Conservation (phyloP, 2,888 invertebrate species). For the Pinctada fucata region DNA sequence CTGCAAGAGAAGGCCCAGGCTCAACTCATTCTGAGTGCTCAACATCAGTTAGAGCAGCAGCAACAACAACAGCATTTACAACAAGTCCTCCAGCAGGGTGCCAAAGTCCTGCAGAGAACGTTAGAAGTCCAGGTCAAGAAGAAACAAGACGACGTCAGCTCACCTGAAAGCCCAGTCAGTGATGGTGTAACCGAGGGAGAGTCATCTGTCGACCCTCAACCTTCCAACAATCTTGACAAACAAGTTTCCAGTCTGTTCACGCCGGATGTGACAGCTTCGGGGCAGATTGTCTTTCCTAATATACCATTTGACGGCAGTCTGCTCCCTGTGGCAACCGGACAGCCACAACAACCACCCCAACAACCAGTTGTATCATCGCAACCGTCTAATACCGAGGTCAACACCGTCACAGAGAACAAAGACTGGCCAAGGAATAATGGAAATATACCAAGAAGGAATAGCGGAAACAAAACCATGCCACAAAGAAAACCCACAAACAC, state of each 20-base stretch:
- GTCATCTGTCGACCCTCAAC: slow-evolving; percentile 38
- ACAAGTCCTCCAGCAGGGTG: slow-evolving; percentile 50
- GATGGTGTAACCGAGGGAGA: slow-evolving; percentile 25
- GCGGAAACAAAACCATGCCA: slow-evolving; percentile 17
- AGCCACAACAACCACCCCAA: not conserved
- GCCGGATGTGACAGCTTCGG: slow-evolving; percentile 36
- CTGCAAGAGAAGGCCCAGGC: slow-evolving; percentile 81
- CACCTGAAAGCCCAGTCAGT: slow-evolving; percentile 28
- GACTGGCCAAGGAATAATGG: slow-evolving; percentile 44
- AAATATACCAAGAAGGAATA: slow-evolving; percentile 33
- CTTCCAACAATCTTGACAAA: slow-evolving; percentile 58
- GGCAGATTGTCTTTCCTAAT: slow-evolving; percentile 44
- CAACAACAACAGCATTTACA: slow-evolving; percentile 62
- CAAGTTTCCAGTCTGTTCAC: slow-evolving; percentile 46
- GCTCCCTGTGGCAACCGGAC: slow-evolving; percentile 35
- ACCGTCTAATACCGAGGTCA: slow-evolving; percentile 24
- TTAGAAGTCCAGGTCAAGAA: slow-evolving; percentile 52
- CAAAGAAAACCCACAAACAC: slow-evolving; percentile 30
- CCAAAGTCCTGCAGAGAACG: slow-evolving; percentile 53
- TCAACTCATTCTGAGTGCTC: slow-evolving; percentile 72
- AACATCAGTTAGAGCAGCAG: slow-evolving; percentile 68
- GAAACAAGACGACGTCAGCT: slow-evolving; percentile 42
- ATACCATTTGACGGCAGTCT: slow-evolving; percentile 39
- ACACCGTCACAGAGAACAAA: slow-evolving; percentile 24
- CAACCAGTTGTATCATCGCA: not conserved